These are phyloP conservation scores for Callimico goeldii DNA, from an alignment of 2,797 vertebrate species.

Conservation along the genomic window DNA sequence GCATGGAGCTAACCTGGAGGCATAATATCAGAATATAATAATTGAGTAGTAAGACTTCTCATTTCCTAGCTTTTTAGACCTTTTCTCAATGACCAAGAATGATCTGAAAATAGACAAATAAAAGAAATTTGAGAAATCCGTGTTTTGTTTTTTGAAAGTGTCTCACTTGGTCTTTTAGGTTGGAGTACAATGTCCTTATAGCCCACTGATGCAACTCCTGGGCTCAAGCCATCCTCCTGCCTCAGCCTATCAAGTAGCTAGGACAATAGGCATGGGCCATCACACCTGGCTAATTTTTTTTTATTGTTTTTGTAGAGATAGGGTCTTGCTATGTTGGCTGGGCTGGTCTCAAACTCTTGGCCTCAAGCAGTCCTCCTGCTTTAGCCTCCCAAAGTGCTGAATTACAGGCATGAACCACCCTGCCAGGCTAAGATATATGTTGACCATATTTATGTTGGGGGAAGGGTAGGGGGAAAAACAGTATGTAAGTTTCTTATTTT, in stretches of 20 bases:
- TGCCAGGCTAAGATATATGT: background rate
- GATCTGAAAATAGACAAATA: background rate
- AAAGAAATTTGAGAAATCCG: background rate
- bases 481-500: conserved; percentile 15
- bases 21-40: conserved; percentile 36
- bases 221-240: background rate
- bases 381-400: background rate
- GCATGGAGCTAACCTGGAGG: background rate
- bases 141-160: background rate
- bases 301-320: background rate
- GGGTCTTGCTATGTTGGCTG: background rate
- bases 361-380: background rate
- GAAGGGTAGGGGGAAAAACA: background rate
- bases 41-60: conserved; percentile 31
- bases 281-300: background rate
- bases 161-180: background rate
- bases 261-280: background rate
- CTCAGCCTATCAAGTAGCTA: background rate
- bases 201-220: background rate
- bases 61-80: conserved; percentile 4
- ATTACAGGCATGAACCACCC: background rate
- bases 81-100: conserved; percentile 26
- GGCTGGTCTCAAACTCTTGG: background rate
- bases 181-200: background rate
- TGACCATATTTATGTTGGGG: conserved; percentile 24